phyloP scores from a whole-genome alignment of 2,888 invertebrate genomes.

The Steinernema hermaphroditum region DNA sequence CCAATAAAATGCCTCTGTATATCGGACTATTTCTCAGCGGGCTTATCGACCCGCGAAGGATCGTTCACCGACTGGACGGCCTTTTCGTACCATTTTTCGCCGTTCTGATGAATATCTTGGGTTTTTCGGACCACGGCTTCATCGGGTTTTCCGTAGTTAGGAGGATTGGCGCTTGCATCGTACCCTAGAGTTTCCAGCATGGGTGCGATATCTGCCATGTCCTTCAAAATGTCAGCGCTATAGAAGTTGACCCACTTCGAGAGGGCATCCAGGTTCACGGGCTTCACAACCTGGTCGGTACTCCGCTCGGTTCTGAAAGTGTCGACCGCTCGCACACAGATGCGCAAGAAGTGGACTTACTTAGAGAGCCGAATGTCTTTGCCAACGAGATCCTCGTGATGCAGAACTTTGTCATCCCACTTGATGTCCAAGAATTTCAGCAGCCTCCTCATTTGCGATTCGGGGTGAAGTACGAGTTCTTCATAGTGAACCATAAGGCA shows the following conservation, averaged over 20 bases:
- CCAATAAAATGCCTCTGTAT: not conserved
- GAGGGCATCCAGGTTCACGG: conserved; percentile 92
- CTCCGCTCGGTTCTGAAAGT: conserved; percentile 92
- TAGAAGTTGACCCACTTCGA: conserved; percentile 70
- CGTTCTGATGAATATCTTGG: conserved; percentile 61
- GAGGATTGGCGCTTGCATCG: conserved; percentile 93
- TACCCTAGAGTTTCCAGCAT: conserved; percentile 73
- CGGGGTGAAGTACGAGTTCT: conserved; percentile 91
- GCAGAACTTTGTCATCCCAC: conserved; percentile 92
- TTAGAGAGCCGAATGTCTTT: conserved; percentile 70
- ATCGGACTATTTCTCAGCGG: not conserved
- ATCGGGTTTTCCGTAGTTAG: conserved; percentile 75
- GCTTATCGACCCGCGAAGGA: conserved; percentile 53
- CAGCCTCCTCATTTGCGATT: conserved; percentile 83
- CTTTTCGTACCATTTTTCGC: conserved; percentile 61
- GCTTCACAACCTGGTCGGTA: conserved; percentile 97
- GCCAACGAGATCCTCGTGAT: conserved; percentile 95
- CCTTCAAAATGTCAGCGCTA: conserved; percentile 81
- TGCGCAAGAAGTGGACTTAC: conserved; percentile 30
- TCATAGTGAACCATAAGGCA: conserved; percentile 94
- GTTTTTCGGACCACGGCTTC: conserved; percentile 62
- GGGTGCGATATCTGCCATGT: conserved; percentile 65
- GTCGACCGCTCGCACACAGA: too few species aligned
- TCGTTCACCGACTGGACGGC: conserved; percentile 59
- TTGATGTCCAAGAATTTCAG: conserved; percentile 85